These are phyloP conservation scores for Protobothrops flavoviridis DNA, from an alignment of 2,113 vertebrate species.

Conservation along the genomic window DNA sequence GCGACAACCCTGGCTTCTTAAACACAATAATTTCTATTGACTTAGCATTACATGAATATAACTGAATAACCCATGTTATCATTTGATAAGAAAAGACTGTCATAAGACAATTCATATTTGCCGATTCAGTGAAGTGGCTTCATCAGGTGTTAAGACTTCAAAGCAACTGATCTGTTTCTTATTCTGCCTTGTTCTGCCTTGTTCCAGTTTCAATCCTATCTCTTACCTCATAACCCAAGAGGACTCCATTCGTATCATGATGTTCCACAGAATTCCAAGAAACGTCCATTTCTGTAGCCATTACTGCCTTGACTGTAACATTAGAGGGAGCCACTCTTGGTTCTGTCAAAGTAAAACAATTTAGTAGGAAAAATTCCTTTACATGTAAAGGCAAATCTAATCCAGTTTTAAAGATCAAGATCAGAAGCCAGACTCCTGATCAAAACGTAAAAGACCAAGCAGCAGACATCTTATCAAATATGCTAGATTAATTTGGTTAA, in stretches of 20 bases:
- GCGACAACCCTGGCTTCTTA: background rate
- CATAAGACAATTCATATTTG: background rate
- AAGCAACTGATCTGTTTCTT: background rate
- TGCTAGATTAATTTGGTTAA: accelerated
- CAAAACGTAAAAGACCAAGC: background rate
- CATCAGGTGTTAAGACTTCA: background rate
- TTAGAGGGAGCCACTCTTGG: constrained; percentile 82
- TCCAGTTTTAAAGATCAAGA: background rate
- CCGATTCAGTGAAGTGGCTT: background rate
- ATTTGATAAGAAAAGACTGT: background rate
- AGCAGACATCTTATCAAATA: accelerated
- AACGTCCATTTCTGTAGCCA: constrained; percentile 90
- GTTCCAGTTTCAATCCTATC: background rate
- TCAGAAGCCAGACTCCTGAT: background rate
- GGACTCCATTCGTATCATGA: constrained; percentile 78
- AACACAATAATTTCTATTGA: background rate
- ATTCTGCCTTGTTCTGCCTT: background rate
- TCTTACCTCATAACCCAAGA: constrained; percentile 90
- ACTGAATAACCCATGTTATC: background rate
- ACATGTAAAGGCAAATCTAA: background rate
- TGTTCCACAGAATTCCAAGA: constrained; percentile 87
- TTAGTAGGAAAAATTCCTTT: background rate
- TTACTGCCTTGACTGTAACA: constrained; percentile 80
- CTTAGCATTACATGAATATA: background rate
- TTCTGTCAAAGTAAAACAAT: constrained; percentile 70